phyloP scores from a whole-genome alignment of 2,888 invertebrate genomes.

The Omphaloscelis lunosa region DNA sequence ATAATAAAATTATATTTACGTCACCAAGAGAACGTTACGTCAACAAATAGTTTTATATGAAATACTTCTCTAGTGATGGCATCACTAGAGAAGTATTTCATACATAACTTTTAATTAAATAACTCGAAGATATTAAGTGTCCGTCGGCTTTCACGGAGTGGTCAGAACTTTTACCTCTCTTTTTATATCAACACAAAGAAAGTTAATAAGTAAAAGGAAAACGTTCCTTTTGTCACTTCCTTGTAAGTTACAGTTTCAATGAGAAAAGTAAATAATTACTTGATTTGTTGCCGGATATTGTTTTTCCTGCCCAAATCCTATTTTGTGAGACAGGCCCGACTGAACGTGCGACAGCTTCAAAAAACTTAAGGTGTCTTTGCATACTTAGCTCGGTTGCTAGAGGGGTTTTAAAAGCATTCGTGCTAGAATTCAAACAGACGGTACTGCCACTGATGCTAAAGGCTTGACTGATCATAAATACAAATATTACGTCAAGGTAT shows the following conservation, averaged over 20 bases:
- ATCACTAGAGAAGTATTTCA: constrained; percentile 19
- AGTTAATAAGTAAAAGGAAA: constrained; percentile 19
- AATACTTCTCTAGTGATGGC: no score
- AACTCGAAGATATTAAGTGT: constrained; percentile 38
- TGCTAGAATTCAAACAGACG: neutral
- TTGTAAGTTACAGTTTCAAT: constrained; percentile 34
- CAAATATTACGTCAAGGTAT: neutral
- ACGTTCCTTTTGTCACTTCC: constrained; percentile 34
- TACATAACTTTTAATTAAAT: constrained; percentile 59
- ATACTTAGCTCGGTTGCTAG: neutral
- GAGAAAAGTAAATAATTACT: constrained; percentile 37
- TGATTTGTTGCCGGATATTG: constrained; percentile 43
- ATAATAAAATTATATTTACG: neutral
- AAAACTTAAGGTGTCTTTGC: neutral
- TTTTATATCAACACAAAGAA: constrained; percentile 16
- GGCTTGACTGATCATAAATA: neutral
- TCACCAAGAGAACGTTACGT: constrained; percentile 7
- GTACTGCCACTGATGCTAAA: neutral
- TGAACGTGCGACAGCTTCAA: neutral
- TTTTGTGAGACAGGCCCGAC: neutral
- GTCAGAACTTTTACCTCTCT: constrained; percentile 23
- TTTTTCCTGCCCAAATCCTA: neutral
- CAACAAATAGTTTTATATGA: no score
- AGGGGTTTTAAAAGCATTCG: neutral
- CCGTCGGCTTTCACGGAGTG: constrained; percentile 4